Base-by-base conservation (phyloP, 2,888 invertebrate genomes). In the Melanchra persicariae region DNA sequence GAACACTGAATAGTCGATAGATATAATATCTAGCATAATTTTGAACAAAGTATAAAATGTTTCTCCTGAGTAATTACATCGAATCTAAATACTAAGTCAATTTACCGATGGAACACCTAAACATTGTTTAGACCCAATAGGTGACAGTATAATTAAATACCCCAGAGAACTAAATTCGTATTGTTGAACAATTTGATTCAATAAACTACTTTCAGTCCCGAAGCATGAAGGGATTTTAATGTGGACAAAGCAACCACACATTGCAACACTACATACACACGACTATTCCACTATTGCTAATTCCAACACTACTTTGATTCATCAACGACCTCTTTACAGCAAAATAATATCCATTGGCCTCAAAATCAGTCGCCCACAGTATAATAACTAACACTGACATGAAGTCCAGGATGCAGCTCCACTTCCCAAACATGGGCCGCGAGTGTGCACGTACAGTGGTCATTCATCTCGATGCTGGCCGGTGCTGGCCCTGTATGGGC, bases 361-460 rank as follows among this genome's bases (percentile, higher is more conserved):
- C 26, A 54, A 77, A 49, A 55, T 75, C 43, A 45, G 43, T 26
- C 15, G 15, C 40, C 3, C 8, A 30, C 55, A 57, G 60, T 68
- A 63, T 63, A 54, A 49, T 66, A 73, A 64, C 34, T 51, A 54
- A 59, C 62, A 45, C 49, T 24, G 54, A 58, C 34, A 45, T 30
- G 6, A 22, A 63, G 30, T 80, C 55, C 81, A 72, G 79, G 79
- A 79, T 79, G 67, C 57, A 47, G 45, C 49, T 17, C 80, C 66
- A 71, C 26, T 67, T 76, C 59, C 81, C 79, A 62, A 68, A 72
- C 47, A 79, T 68, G 81, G n/a, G n/a, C n/a, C n/a, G 78, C 0
- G 17, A 24, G n/a, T n/a, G n/a, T 5, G 59, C 70, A 66, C 55
- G 62, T 51, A 62, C 71, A 68, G 69, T 69, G 58, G 54, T 66